phyloP scores from a whole-genome alignment of 92 coral and sea anemone species.

The Porites rus region DNA sequence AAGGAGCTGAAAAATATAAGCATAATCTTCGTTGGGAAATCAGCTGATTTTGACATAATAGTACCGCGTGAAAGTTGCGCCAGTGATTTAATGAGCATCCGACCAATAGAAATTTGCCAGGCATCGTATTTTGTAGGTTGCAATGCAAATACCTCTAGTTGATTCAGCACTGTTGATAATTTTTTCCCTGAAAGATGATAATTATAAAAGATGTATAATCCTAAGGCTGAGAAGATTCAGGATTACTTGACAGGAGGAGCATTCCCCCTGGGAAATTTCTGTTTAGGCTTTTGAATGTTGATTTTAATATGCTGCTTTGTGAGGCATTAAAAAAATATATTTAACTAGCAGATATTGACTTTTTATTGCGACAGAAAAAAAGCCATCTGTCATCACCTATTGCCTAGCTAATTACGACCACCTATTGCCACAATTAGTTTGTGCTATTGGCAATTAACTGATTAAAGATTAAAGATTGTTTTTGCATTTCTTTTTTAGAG shows the following conservation, averaged over 20 bases:
- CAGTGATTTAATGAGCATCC: background rate
- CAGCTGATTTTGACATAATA: background rate
- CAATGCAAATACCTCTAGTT: background rate
- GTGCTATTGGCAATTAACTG: too few species aligned
- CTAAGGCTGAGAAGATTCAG: too few species aligned
- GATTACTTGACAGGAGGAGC: too few species aligned
- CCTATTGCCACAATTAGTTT: background rate
- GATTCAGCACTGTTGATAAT: too few species aligned
- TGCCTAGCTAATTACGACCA: background rate
- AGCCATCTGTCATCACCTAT: too few species aligned
- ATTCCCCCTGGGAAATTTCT: too few species aligned
- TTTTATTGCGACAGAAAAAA: too few species aligned
- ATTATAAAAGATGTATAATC: too few species aligned
- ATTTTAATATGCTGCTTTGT: background rate
- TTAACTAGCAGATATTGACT: background rate
- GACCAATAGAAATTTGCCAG: constrained; percentile 47
- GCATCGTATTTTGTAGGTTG: constrained; percentile 2
- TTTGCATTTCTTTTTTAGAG: constrained; percentile 59
- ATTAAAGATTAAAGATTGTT: too few species aligned
- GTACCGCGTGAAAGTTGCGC: background rate
- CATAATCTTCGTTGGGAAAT: too few species aligned
- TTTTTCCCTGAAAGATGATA: background rate
- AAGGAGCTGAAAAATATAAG: too few species aligned
- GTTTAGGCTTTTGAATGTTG: too few species aligned
- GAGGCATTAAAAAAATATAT: background rate